Conservation (phyloP, 2,888 invertebrate species). For the Heliconius ismenius region DNA sequence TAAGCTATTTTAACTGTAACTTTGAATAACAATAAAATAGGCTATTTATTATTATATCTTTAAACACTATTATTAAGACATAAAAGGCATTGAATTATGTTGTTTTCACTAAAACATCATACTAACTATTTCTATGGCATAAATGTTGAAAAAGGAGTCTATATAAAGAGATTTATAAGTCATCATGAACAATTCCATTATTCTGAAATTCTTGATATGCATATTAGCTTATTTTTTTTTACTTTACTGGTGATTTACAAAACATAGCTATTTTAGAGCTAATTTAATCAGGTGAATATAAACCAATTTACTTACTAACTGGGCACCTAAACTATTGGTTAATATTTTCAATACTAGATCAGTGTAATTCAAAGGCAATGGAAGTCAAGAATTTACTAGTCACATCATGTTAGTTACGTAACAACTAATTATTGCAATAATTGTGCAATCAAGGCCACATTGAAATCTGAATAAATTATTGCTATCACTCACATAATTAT, state of each 20-base stretch:
- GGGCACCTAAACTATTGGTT: not conserved
- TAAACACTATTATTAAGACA: conserved; percentile 1
- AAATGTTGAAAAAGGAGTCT: not conserved
- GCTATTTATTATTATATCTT: conserved; percentile 7
- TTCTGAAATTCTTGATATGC: conserved; percentile 4
- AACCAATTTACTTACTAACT: not conserved
- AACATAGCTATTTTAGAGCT: not conserved
- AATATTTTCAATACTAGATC: not conserved
- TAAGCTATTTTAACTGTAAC: conserved; percentile 18
- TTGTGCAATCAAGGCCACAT: conserved; percentile 58
- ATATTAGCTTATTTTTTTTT: not conserved
- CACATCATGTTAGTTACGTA: conserved; percentile 17
- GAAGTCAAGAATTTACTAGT: not conserved
- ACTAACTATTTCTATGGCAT: not conserved
- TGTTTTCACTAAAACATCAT: not conserved
- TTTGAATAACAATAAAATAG: conserved; percentile 15
- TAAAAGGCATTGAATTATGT: conserved; percentile 9
- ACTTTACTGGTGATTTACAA: not conserved
- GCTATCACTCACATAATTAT: conserved; percentile 46
- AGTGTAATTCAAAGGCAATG: not conserved
- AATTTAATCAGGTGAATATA: conserved; percentile 6
- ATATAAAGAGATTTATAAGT: not conserved
- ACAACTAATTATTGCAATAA: conserved; percentile 50
- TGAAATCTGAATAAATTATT: conserved; percentile 54
- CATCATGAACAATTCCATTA: not conserved